These are phyloP conservation scores for Peribatodes rhomboidaria DNA, from an alignment of 2,888 invertebrate genomes.

Conservation along the genomic window DNA sequence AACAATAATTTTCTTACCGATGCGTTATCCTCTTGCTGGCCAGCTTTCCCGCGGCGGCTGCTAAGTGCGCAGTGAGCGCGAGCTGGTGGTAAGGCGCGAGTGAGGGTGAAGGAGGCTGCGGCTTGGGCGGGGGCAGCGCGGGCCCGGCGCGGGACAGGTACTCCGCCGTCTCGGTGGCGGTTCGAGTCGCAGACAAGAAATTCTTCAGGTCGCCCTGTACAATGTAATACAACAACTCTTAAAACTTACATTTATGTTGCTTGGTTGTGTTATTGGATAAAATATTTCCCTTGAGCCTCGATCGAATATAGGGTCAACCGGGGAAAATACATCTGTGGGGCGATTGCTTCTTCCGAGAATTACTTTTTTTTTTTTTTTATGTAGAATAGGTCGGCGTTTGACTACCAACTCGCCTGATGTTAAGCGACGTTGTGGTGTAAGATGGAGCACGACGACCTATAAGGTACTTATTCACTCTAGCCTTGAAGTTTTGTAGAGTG, in stretches of 20 bases:
- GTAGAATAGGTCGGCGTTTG: too few species aligned
- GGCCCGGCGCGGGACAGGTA: slow-evolving; percentile 62
- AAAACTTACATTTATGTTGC: not conserved
- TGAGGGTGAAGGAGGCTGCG: slow-evolving; percentile 67
- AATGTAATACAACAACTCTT: not conserved
- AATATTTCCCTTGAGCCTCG: too few species aligned
- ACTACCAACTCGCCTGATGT: too few species aligned
- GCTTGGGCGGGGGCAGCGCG: slow-evolving; percentile 47
- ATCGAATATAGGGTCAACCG: too few species aligned
- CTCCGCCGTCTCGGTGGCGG: slow-evolving; percentile 65
- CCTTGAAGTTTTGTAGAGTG: too few species aligned
- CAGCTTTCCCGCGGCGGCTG: slow-evolving; percentile 87
- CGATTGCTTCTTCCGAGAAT: too few species aligned
- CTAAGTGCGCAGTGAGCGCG: slow-evolving; percentile 91
- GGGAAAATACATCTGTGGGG: too few species aligned
- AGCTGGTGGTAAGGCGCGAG: slow-evolving; percentile 89
- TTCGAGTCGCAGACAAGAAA: slow-evolving; percentile 91
- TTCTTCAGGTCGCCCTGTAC: slow-evolving; percentile 96
- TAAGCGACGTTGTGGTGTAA: too few species aligned
- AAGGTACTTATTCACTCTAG: too few species aligned
- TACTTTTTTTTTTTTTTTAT: too few species aligned
- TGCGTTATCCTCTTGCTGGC: slow-evolving; percentile 90
- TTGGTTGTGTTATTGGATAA: not conserved
- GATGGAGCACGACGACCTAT: too few species aligned
- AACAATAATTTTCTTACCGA: too few species aligned